phyloP scores from a whole-genome alignment of 2,113 vertebrate genomes.

The Hemiprocne comata region DNA sequence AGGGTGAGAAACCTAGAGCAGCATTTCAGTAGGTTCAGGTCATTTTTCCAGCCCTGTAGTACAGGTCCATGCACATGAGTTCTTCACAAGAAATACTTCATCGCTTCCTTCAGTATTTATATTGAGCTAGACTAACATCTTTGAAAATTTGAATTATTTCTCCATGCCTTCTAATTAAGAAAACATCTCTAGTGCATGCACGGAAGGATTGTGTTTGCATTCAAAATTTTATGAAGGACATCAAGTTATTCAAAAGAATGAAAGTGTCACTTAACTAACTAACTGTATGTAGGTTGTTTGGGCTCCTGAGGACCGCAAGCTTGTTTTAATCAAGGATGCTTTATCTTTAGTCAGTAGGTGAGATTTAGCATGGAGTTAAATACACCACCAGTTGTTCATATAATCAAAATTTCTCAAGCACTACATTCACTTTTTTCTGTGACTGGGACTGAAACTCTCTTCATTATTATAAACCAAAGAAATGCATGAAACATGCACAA shows the following conservation, averaged over 20 bases:
- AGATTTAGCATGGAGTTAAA: not conserved
- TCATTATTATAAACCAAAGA: not conserved
- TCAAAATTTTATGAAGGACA: not conserved
- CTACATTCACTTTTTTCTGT: not conserved
- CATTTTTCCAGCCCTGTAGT: not conserved
- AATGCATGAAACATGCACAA: not conserved
- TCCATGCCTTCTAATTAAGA: not conserved
- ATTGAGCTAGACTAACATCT: not conserved
- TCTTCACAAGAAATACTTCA: not conserved
- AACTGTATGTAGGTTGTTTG: not conserved
- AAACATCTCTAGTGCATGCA: not conserved
- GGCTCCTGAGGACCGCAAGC: not conserved
- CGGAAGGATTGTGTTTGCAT: not conserved
- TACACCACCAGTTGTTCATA: not conserved
- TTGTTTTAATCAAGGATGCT: not conserved
- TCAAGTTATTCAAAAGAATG: not conserved
- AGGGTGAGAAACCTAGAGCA: not conserved
- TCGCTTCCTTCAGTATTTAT: not conserved
- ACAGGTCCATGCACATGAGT: not conserved
- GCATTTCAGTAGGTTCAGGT: not conserved
- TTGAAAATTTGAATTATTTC: not conserved
- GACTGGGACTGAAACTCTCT: not conserved
- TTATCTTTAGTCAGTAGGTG: not conserved
- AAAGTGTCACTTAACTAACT: not conserved
- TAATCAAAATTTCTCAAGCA: not conserved